Base-by-base conservation (phyloP, 2,797 vertebrate genomes). In the Phylloscopus collybita region DNA sequence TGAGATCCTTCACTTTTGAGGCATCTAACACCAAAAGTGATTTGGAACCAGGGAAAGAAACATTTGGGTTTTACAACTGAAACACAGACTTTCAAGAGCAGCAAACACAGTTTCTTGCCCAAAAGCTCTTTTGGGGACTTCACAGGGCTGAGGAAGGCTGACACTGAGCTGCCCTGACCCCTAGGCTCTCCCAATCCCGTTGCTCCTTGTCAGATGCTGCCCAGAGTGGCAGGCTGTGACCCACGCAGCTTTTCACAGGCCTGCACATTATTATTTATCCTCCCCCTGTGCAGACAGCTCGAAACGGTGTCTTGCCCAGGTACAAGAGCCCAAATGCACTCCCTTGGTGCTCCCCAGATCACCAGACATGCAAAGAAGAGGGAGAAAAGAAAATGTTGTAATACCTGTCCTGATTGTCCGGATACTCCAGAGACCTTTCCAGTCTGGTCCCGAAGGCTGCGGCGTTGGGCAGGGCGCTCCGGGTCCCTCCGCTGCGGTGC, bases 351-450 rank as follows among this genome's bases (percentile, higher is more conserved):
- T 93, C 78, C 82, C 15, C 23, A 71, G 60, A 38, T 75, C 86
- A 78, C 60, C 88, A 73, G 65, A 49, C 20, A 47, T 1, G 11
- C 83, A 88, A 73, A 79, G 38, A 64, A 71, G n/a, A 67, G 6
- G n/a, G 7, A 62, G 11, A 27, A 56, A 29, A 65, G 13, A 50
- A 38, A 89, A 34, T 27, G 13, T 38, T 27, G 67, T 44, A 84
- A 80, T 94, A 67, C 82, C 86, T 86, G 82, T 72, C 60, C 53
- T 60, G 82, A 30, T 44, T 32, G 65, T 88, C 88, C 80, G 6
- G 83, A 30, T 71, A 20, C 36, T 89, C 34, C 92, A 49, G 79
- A 91, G 75, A 67, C 90, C 21, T 65, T 42, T 30, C 15, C 49
- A 29, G 65, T 23, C 80, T 47, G 90, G 12, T 56, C 50, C 20